A percentile compares a stretch with the other conserved stretches of the same genome.
Conservation (phyloP, 1,140 invertebrate genomes). For the Centruroides vittatus region DNA sequence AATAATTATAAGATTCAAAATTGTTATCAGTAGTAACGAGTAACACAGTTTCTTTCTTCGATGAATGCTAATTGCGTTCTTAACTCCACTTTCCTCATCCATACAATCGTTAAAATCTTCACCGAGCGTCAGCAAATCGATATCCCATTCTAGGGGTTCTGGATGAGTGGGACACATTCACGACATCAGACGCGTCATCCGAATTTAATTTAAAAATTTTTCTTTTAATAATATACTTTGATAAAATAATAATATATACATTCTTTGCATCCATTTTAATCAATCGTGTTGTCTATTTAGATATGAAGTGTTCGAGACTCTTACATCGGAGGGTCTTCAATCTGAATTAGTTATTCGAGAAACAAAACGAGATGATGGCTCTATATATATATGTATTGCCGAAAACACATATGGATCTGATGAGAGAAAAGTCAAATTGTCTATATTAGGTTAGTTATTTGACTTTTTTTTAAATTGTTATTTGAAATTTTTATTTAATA, state of each 20-base stretch:
- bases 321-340: constrained; percentile 13
- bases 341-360: constrained; percentile 59
- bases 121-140: too few relatives aligned
- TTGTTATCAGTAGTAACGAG: too few relatives aligned
- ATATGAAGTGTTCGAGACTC: constrained; percentile 18
- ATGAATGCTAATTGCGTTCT: too few relatives aligned
- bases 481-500: constrained; percentile 9
- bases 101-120: too few relatives aligned
- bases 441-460: constrained; percentile 62
- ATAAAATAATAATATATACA: neutral
- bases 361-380: constrained; percentile 73
- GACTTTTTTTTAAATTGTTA: neutral
- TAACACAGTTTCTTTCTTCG: too few relatives aligned
- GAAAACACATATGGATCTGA: constrained; percentile 78
- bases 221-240: too few relatives aligned
- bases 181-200: too few relatives aligned
- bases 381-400: constrained; percentile 70
- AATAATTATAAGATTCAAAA: too few relatives aligned
- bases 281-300: constrained; percentile 1
- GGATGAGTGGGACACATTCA: too few relatives aligned
- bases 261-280: neutral
- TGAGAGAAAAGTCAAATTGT: constrained; percentile 75
- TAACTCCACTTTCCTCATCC: too few relatives aligned
- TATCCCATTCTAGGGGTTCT: too few relatives aligned
- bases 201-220: too few relatives aligned